These are phyloP conservation scores for Sebastes glaucus DNA, from an alignment of 2,797 vertebrate genomes.

Conservation along the genomic window DNA sequence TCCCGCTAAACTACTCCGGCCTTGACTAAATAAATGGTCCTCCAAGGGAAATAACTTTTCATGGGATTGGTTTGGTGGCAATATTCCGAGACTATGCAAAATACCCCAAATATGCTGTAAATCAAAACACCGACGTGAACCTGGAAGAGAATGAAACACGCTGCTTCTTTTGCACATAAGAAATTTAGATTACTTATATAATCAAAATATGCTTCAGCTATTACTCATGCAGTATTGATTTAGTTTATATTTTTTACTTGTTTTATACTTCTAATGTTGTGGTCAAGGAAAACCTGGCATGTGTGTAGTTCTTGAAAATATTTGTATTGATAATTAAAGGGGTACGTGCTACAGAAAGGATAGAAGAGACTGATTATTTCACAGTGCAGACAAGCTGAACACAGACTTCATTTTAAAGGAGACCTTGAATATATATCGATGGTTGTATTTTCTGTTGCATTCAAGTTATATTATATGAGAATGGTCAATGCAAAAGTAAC, in stretches of 20 bases:
- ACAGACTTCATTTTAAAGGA: neutral
- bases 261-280: neutral
- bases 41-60: constrained; percentile 77
- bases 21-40: constrained; percentile 82
- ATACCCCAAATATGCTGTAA: constrained; percentile 62
- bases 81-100: constrained; percentile 71
- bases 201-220: neutral
- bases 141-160: constrained; percentile 31
- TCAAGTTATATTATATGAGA: neutral
- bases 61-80: constrained; percentile 72
- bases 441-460: neutral
- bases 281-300: neutral
- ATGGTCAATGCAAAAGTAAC: neutral
- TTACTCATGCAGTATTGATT: neutral
- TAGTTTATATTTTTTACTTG: neutral
- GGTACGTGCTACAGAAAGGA: neutral
- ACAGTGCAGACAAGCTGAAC: neutral
- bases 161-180: constrained; percentile 4
- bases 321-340: neutral
- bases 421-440: neutral
- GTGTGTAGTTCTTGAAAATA: neutral
- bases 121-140: constrained; percentile 59
- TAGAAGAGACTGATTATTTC: too few species aligned
- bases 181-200: constrained; percentile 11
- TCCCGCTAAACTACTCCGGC: constrained; percentile 77